Evolutionary conservation across 1,140 invertebrate species (phyloP).

Genomic region (Papilio polyxenes): DNA sequence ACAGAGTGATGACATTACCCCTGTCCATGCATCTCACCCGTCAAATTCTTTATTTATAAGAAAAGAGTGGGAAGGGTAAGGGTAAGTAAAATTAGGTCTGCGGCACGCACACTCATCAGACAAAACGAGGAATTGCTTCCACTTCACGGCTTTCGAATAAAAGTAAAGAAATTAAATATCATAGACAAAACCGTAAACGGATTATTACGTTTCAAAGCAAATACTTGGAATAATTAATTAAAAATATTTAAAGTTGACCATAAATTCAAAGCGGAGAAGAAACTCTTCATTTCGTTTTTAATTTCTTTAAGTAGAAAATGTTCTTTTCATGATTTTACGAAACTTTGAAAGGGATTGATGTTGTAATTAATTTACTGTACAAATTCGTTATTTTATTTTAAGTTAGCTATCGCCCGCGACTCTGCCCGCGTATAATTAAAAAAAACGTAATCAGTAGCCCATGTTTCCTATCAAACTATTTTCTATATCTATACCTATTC

Average conservation of each 20-base stretch:
- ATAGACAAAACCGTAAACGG: background rate
- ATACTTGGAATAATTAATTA: slow-evolving; percentile 11
- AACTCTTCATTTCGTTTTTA: slow-evolving; percentile 7
- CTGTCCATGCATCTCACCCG: too few relatives aligned
- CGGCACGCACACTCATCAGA: too few relatives aligned
- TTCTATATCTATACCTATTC: too few relatives aligned
- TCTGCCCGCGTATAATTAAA: background rate
- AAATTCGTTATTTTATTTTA: background rate
- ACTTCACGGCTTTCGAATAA: too few relatives aligned
- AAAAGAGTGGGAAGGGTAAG: too few relatives aligned
- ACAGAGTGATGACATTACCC: too few relatives aligned
- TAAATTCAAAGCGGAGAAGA: slow-evolving; percentile 1
- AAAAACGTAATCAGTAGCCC: background rate
- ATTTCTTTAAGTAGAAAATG: slow-evolving; percentile 23
- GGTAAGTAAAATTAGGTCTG: too few relatives aligned
- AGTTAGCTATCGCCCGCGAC: too few relatives aligned
- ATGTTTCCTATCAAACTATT: too few relatives aligned
- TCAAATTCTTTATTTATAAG: too few relatives aligned
- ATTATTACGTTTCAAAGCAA: background rate
- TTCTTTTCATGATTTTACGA: slow-evolving; percentile 12
- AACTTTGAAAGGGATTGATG: background rate
- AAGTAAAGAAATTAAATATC: background rate
- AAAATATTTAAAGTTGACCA: background rate
- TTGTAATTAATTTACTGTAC: slow-evolving; percentile 5
- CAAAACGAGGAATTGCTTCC: too few relatives aligned